phyloP scores from a whole-genome alignment of 35 echinoderm and acorn worm species.

The Eucidaris tribuloides region DNA sequence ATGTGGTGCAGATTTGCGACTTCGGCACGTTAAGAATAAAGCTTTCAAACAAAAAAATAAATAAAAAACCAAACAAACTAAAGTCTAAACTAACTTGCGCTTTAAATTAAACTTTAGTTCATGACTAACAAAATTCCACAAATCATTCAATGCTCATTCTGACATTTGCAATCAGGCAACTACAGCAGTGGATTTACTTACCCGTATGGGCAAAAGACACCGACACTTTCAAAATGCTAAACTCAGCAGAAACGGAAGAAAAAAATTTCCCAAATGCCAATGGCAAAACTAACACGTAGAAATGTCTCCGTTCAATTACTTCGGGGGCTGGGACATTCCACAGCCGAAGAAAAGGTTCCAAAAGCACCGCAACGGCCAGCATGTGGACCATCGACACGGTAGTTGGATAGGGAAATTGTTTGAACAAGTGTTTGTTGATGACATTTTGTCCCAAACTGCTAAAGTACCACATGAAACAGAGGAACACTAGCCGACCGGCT shows the following conservation, averaged over 20 bases:
- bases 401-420: slow-evolving; percentile 87
- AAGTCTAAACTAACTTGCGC: no score
- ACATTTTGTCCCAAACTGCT: slow-evolving; percentile 96
- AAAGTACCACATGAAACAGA: slow-evolving; percentile 89
- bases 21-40: no score
- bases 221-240: slow-evolving; percentile 98
- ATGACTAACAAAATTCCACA: no score
- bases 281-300: slow-evolving; percentile 69
- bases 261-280: slow-evolving; percentile 98
- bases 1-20: no score
- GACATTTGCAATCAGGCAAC: no score
- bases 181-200: no score
- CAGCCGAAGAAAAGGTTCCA: slow-evolving; percentile 71
- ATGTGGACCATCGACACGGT: slow-evolving; percentile 97
- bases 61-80: no score
- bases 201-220: slow-evolving; percentile 99
- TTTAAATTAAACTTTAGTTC: no score
- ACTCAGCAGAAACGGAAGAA: slow-evolving; percentile 89
- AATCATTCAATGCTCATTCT: no score
- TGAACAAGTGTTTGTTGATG: slow-evolving; percentile 86
- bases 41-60: no score
- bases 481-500: slow-evolving; percentile 47
- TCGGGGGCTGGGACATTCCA: slow-evolving; percentile 76
- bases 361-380: slow-evolving; percentile 72
- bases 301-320: slow-evolving; percentile 63